Base-by-base conservation (phyloP, 64 coral and sea anemone genomes). In the Stichodactyla helianthus region DNA sequence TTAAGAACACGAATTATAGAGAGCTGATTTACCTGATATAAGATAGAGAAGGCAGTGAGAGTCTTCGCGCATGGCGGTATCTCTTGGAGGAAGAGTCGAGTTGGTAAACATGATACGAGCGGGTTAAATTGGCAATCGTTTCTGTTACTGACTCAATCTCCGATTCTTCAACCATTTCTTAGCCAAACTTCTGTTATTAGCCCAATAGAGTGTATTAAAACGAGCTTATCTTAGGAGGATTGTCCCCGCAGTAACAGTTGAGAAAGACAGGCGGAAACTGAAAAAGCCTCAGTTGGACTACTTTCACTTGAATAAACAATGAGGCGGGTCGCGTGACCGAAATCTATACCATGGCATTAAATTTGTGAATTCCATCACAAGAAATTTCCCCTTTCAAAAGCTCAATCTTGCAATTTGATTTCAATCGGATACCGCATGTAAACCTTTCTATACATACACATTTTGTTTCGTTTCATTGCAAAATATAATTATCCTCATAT, bases 61-160 rank as follows among this genome's bases (percentile, higher is more conserved):
- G 51, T 58, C 80, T 82, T 53, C 55, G 20, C 15, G 80, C 51
- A 82, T 74, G 68, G 68, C 68, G 68, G 68, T 28, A n/a, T 65
- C 18, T 65, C 12, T 5, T 18, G 3, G 22, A 6, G 9, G 3
- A 65, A 65, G 19, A n/a, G 19, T 65, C 62, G 22, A n/a, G 18
- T 7, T 22, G 19, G 5, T 65, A n/a, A 9, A 65, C 0, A n/a
- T 12, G 56, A 1, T 7, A n/a, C 22, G 22, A 22, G 19, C 62
- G 62, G 5, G 5, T 65, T 23, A 27, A 9, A 31, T 31, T 31
- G 10, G 68, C 25, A 6, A 31, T 5, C n/a, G 22, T 23, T 74
- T 74, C 25, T 6, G 68, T 4, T 28, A 74, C 23, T 23, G 26
- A 26, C 22, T 26, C 4, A 26, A 74, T 74, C 68, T 74, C 68